Conservation (phyloP, 2,797 vertebrate species). For the Peromyscus aztecus region DNA sequence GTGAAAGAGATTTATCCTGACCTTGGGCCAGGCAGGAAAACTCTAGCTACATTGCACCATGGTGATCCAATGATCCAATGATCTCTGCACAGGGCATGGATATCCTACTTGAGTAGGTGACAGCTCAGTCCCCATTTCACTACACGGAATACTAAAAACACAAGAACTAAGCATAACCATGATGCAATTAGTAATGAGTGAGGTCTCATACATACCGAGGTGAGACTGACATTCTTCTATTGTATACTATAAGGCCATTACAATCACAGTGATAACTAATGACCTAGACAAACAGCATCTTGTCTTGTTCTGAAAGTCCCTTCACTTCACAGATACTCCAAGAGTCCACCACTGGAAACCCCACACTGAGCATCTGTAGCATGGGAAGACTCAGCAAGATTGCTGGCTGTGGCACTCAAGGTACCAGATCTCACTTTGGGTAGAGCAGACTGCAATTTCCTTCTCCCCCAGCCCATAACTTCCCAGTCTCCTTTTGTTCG, state of each 20-base stretch:
- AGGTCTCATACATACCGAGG: background rate
- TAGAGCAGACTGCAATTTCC: background rate
- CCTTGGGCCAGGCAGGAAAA: too few relatives aligned
- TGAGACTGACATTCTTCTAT: background rate
- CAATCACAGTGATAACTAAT: background rate
- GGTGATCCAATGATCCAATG: accelerated
- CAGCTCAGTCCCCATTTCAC: background rate
- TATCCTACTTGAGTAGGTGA: background rate
- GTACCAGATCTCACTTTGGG: background rate
- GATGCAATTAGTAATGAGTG: background rate
- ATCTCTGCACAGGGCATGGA: too few relatives aligned
- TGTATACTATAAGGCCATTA: background rate
- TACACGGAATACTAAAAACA: background rate
- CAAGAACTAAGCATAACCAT: background rate
- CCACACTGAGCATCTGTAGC: background rate
- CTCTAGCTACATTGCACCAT: too few relatives aligned
- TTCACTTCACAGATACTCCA: background rate
- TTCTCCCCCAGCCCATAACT: background rate
- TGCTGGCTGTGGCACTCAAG: background rate
- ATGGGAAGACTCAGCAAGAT: background rate
- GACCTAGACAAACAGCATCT: background rate
- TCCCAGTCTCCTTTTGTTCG: background rate
- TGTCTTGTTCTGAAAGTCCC: background rate
- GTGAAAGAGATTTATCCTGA: too few relatives aligned
- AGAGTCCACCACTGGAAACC: background rate